A percentile compares a stretch with the other conserved stretches of the same genome.
Evolutionary conservation across 2,888 invertebrate genomes (phyloP).

Genomic region (Disparrhopalites patrizii): DNA sequence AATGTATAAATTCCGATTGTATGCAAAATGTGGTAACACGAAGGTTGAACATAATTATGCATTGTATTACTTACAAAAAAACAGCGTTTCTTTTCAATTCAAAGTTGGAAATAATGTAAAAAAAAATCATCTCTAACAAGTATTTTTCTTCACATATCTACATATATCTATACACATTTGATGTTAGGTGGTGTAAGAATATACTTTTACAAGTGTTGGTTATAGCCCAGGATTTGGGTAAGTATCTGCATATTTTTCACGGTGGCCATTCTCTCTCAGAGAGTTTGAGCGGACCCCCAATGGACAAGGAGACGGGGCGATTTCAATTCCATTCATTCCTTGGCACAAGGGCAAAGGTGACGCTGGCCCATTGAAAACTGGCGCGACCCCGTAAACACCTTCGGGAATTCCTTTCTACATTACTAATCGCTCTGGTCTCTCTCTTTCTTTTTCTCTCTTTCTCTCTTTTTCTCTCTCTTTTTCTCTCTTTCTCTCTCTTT

Average conservation of each 20-base stretch:
- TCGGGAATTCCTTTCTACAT: not conserved
- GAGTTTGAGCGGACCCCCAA: not conserved
- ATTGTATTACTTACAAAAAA: not conserved
- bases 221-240: no score
- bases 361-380: conserved; percentile 7
- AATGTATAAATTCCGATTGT: not conserved
- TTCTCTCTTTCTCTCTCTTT: conserved; percentile 2
- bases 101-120: not conserved
- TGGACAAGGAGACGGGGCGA: conserved; percentile 3
- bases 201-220: no score
- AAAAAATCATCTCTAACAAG: no score
- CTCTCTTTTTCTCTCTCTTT: no score
- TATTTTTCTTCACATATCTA: no score
- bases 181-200: no score
- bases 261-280: conserved; percentile 11
- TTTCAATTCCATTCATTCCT: conserved; percentile 11
- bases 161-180: no score
- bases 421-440: no score
- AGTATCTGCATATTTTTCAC: conserved; percentile 1
- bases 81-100: not conserved
- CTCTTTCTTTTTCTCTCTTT: no score
- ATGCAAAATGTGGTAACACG: not conserved
- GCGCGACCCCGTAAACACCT: conserved; percentile 13
- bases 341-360: conserved; percentile 12
- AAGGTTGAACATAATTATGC: not conserved